These are phyloP conservation scores for Drosophila borborema DNA, from an alignment of 2,888 invertebrate species.

Conservation along the genomic window DNA sequence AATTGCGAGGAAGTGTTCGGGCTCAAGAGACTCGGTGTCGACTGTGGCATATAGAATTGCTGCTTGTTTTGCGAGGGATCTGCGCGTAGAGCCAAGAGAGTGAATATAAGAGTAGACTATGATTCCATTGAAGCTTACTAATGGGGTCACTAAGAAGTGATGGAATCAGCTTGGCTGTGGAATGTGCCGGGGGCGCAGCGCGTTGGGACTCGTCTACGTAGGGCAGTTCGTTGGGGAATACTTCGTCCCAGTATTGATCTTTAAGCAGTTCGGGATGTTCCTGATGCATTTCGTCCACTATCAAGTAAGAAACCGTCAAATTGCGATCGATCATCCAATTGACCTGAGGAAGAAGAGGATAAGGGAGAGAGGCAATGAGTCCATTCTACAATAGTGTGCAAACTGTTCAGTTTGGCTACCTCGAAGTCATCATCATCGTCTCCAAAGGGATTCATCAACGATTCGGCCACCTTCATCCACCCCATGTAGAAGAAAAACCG, in stretches of 20 bases:
- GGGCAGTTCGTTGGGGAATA: constrained; percentile 92
- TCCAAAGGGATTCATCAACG: constrained; percentile 95
- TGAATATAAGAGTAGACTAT: background rate
- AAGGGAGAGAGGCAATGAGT: background rate
- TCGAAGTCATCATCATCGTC: constrained; percentile 96
- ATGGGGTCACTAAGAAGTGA: background rate
- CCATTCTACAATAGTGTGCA: background rate
- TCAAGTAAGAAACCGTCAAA: constrained; percentile 93
- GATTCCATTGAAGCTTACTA: background rate
- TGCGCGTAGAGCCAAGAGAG: background rate
- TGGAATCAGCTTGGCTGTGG: constrained; percentile 89
- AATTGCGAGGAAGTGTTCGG: constrained; percentile 1
- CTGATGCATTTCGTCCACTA: constrained; percentile 97
- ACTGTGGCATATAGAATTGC: background rate
- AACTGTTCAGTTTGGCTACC: constrained; percentile 78
- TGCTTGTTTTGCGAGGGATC: background rate
- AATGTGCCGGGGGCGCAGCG: constrained; percentile 92
- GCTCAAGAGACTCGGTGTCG: constrained; percentile 2
- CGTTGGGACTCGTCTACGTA: constrained; percentile 92
- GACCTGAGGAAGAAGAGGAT: constrained; percentile 86
- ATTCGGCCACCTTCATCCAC: constrained; percentile 96
- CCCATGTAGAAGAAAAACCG: constrained; percentile 95
- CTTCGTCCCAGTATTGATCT: constrained; percentile 96
- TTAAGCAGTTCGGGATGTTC: constrained; percentile 94
- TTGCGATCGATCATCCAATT: constrained; percentile 96